A percentile compares a stretch with the other conserved stretches of the same genome.
phyloP scores from a whole-genome alignment of 2,888 invertebrate species.

The Ephialtes manifestator region DNA sequence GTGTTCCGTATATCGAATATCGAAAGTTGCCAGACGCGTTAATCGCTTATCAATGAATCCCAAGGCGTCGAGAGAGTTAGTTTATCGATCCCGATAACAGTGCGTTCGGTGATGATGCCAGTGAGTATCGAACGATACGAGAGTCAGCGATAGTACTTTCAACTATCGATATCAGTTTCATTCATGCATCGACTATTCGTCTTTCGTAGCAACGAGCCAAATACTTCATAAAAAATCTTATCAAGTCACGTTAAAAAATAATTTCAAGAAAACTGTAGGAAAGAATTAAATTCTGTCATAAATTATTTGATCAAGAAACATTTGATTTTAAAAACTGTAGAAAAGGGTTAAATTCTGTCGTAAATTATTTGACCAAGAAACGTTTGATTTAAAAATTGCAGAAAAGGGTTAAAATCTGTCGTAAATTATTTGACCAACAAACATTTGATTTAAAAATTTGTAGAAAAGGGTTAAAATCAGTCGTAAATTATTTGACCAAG shows the following conservation, averaged over 20 bases:
- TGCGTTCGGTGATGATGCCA: conserved; percentile 7
- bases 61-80: conserved; percentile 28
- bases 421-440: no score
- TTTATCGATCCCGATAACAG: conserved; percentile 62
- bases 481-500: no score
- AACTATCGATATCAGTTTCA: conserved; percentile 59
- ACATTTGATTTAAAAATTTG: no score
- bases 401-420: no score
- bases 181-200: conserved; percentile 55
- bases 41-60: conserved; percentile 55
- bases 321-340: no score
- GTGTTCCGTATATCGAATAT: conserved; percentile 2
- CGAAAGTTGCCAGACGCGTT: conserved; percentile 25
- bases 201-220: background rate
- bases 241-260: conserved; percentile 12
- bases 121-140: conserved; percentile 33
- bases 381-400: no score
- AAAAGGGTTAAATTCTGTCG: no score
- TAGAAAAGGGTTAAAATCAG: no score
- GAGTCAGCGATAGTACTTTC: conserved; percentile 1
- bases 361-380: no score
- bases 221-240: conserved; percentile 38
- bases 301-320: no score
- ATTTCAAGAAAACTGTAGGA: background rate
- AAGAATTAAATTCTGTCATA: no score